Evolutionary conservation across 2,113 vertebrate species (phyloP).

Genomic region (Plotosus lineatus): DNA sequence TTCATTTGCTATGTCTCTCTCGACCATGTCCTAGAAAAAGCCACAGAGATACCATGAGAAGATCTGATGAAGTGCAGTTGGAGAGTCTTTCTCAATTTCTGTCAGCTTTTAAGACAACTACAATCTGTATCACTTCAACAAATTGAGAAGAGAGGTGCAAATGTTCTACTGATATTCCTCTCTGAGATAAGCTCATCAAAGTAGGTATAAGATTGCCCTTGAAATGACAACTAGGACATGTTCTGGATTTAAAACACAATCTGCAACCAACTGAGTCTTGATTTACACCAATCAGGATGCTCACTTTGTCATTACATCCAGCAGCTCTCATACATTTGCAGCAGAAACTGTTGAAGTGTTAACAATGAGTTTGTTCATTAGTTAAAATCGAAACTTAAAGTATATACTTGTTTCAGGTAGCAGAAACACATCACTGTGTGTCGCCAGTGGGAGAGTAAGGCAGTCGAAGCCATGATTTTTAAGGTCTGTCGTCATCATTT

Average conservation of each 20-base stretch:
- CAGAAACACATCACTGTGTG: neutral
- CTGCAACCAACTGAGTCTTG: neutral
- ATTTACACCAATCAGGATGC: neutral
- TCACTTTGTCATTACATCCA: neutral
- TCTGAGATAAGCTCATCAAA: slow-evolving; percentile 33
- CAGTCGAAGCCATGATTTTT: too few relatives aligned
- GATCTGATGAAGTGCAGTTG: slow-evolving; percentile 16
- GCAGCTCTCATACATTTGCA: neutral
- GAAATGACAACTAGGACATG: slow-evolving; percentile 30
- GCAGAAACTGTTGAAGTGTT: slow-evolving; percentile 8
- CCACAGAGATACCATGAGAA: neutral
- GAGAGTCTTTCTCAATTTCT: slow-evolving; percentile 27
- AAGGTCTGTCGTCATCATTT: too few relatives aligned
- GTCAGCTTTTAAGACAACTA: slow-evolving; percentile 15
- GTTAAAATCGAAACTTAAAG: neutral
- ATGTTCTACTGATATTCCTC: slow-evolving; percentile 30
- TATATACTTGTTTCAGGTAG: neutral
- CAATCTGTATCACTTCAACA: slow-evolving; percentile 24
- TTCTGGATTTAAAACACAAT: slow-evolving; percentile 19
- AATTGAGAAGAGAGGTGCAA: slow-evolving; percentile 32
- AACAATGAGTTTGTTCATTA: neutral
- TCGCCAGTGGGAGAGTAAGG: too few relatives aligned
- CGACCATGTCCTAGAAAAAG: neutral
- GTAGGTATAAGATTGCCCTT: slow-evolving; percentile 20
- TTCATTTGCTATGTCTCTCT: slow-evolving; percentile 38